These are phyloP conservation scores for Bombylius discolor DNA, from an alignment of 2,888 invertebrate genomes.

Conservation along the genomic window DNA sequence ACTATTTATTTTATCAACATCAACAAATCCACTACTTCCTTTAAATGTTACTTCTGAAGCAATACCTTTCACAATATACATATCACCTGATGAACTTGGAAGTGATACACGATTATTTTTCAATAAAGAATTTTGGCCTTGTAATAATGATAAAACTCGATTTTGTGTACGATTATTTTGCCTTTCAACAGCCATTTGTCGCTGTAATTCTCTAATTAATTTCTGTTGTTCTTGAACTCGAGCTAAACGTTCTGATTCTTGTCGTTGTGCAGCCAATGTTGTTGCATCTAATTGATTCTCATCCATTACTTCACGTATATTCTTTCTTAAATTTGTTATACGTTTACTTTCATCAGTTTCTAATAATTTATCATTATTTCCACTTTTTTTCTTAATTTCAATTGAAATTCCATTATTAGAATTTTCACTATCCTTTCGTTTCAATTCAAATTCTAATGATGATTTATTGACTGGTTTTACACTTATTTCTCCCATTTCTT, in stretches of 20 bases:
- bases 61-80: slow-evolving; percentile 9
- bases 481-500: slow-evolving; percentile 48
- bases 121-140: slow-evolving; percentile 49
- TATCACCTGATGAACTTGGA: slow-evolving; percentile 10
- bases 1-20: slow-evolving; percentile 28
- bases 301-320: slow-evolving; percentile 87
- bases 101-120: slow-evolving; percentile 25
- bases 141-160: slow-evolving; percentile 56
- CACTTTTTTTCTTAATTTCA: slow-evolving; percentile 34
- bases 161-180: slow-evolving; percentile 55
- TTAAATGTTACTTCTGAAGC: slow-evolving; percentile 8
- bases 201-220: slow-evolving; percentile 67
- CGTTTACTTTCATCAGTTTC: slow-evolving; percentile 16
- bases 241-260: slow-evolving; percentile 78
- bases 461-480: slow-evolving; percentile 31
- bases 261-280: slow-evolving; percentile 81
- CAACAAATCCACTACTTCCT: slow-evolving; percentile 7
- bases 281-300: slow-evolving; percentile 86
- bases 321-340: slow-evolving; percentile 55
- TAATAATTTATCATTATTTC: slow-evolving; percentile 19
- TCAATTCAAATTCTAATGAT: neutral
- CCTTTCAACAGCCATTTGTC: slow-evolving; percentile 62
- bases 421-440: slow-evolving; percentile 2
- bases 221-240: slow-evolving; percentile 76
- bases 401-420: slow-evolving; percentile 34